These are phyloP conservation scores for Drosophila eugracilis DNA, from an alignment of 1,140 invertebrate species.

Conservation along the genomic window DNA sequence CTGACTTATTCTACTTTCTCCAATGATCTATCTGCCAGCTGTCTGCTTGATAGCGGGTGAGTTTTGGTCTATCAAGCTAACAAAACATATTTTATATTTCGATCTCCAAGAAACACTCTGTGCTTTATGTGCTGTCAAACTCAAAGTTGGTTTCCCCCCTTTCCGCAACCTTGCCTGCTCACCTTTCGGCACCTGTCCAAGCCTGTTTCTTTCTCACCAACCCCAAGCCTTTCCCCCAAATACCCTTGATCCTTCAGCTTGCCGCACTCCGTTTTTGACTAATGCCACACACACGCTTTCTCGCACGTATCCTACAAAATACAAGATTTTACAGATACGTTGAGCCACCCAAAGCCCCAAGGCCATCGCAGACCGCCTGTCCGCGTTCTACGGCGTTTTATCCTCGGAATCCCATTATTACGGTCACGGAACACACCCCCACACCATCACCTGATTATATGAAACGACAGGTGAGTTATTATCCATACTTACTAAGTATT, in stretches of 20 bases:
- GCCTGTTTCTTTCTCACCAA: slow-evolving; percentile 19
- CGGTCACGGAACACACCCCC: slow-evolving; percentile 97
- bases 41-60: slow-evolving; percentile 85
- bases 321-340: slow-evolving; percentile 84
- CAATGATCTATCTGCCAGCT: slow-evolving; percentile 77
- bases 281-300: slow-evolving; percentile 62
- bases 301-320: slow-evolving; percentile 69
- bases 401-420: slow-evolving; percentile 95
- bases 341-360: slow-evolving; percentile 75
- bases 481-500: too few species aligned
- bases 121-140: slow-evolving; percentile 3
- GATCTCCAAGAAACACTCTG: slow-evolving; percentile 27
- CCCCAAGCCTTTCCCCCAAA: not conserved
- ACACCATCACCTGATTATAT: slow-evolving; percentile 94
- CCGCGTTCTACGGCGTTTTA: slow-evolving; percentile 82
- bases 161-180: slow-evolving; percentile 15
- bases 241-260: slow-evolving; percentile 18
- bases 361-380: slow-evolving; percentile 67
- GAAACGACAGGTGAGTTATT: slow-evolving; percentile 88
- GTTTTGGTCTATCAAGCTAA: slow-evolving; percentile 55
- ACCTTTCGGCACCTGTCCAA: slow-evolving; percentile 37
- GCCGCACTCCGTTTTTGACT: slow-evolving; percentile 68
- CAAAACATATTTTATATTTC: slow-evolving; percentile 10
- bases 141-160: not conserved
- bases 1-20: slow-evolving; percentile 46